Base-by-base conservation (phyloP, 2,113 vertebrate genomes). In the Struthio camelus region DNA sequence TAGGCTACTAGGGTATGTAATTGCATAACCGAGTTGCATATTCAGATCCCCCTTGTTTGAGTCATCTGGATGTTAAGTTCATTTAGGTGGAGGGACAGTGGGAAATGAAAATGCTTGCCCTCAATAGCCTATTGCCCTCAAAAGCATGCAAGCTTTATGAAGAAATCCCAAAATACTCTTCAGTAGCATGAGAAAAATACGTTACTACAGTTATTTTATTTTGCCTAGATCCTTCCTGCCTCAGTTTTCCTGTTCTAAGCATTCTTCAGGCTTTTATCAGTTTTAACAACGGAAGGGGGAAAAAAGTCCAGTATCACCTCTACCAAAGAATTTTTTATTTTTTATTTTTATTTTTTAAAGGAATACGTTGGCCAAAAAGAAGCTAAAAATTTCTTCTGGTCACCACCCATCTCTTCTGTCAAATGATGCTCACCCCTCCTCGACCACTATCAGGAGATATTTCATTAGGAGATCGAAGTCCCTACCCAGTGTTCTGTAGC, bases 61-160 rank as follows among this genome's bases (percentile, higher is more conserved):
- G 8, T 20, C 40, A 38, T 30, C 46, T 38, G 46, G n/a, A 50
- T 8, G n/a, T 5, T 0, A 2, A n/a, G 10, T 48, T 6, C 12
- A 34, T 6, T n/a, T n/a, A n/a, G n/a, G n/a, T n/a, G n/a, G n/a
- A n/a, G n/a, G n/a, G n/a, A n/a, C n/a, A n/a, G n/a, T n/a, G n/a
- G n/a, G n/a, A n/a, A 11, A 3, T 11, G 23, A 83, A 91, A 69
- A 73, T 6, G 15, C 48, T 30, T 44, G 30, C 7, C 70, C 44
- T 53, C 42, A 36, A 46, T 9, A 36, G 5, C 24, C 44, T 30
- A 44, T 8, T 11, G 28, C 46, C 10, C 20, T 28, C 46, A 11
- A 44, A 38, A 25, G n/a, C 32, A 64, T 9, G 20, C 17, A 66
- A 80, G 38, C 58, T 77, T 76, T 25, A 61, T 5, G 27, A 66